A percentile compares a stretch with the other conserved stretches of the same genome.
Evolutionary conservation across 2,888 invertebrate species (phyloP).

Genomic region (Pyralis farinalis): DNA sequence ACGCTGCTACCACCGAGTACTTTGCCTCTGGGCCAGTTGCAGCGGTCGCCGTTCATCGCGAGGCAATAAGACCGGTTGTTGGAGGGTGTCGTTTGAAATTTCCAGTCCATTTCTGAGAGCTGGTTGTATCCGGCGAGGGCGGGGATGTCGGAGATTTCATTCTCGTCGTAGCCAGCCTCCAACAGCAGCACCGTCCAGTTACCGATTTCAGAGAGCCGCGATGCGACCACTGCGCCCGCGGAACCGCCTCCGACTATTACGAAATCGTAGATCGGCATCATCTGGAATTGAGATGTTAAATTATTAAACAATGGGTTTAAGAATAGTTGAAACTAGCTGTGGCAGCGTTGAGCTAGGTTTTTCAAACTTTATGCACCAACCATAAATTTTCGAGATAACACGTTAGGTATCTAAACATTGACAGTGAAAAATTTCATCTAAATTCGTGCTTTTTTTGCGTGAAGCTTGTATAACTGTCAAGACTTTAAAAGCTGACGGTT

Average conservation of each 20-base stretch:
- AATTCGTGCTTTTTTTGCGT: too few relatives aligned
- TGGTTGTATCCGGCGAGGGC: constrained; percentile 92
- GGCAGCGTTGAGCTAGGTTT: too few relatives aligned
- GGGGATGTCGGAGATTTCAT: constrained; percentile 93
- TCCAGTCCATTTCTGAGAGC: constrained; percentile 94
- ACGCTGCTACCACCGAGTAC: constrained; percentile 94
- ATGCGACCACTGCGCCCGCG: constrained; percentile 94
- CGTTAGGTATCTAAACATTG: too few relatives aligned
- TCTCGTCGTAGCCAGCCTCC: constrained; percentile 94
- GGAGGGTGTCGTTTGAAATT: constrained; percentile 92
- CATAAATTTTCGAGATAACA: too few relatives aligned
- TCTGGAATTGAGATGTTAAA: constrained; percentile 64
- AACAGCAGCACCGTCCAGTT: constrained; percentile 92
- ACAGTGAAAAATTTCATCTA: too few relatives aligned
- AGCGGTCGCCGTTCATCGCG: constrained; percentile 92
- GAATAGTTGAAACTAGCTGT: too few relatives aligned
- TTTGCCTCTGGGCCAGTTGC: constrained; percentile 96
- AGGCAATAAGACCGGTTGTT: constrained; percentile 90
- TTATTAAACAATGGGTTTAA: neutral
- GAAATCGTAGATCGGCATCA: constrained; percentile 91
- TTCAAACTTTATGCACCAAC: too few relatives aligned
- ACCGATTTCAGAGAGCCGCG: constrained; percentile 88
- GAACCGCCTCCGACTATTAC: constrained; percentile 93
- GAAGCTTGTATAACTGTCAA: too few relatives aligned
- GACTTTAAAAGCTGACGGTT: too few relatives aligned